phyloP scores from a whole-genome alignment of 2,888 invertebrate genomes.

The Tubiluchus corallicola region DNA sequence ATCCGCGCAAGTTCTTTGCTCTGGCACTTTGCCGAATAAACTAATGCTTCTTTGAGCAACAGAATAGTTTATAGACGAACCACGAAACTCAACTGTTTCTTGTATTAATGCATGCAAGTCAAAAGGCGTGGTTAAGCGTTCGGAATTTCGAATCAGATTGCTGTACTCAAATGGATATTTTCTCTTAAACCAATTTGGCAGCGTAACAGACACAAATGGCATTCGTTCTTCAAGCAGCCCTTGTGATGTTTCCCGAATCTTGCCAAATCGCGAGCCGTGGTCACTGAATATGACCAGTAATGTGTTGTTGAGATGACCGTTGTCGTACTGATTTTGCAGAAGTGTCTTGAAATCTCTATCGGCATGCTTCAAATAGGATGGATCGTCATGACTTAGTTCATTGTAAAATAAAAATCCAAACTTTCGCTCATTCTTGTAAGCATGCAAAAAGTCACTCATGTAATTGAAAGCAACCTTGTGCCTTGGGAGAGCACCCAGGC shows the following conservation, averaged over 20 bases:
- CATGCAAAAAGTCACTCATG: conserved; percentile 36
- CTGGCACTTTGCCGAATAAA: conserved; percentile 32
- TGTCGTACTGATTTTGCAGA: conserved; percentile 14
- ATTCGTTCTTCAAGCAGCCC: conserved; percentile 79
- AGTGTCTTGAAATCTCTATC: background rate
- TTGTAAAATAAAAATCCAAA: conserved; percentile 75
- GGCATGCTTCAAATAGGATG: conserved; percentile 45
- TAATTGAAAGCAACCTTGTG: conserved; percentile 34
- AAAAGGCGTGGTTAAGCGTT: conserved; percentile 62
- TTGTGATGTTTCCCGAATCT: conserved; percentile 62
- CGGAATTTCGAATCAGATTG: conserved; percentile 40
- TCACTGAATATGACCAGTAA: conserved; percentile 76
- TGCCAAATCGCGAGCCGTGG: conserved; percentile 61
- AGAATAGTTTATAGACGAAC: conserved; percentile 14
- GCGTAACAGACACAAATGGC: conserved; percentile 60
- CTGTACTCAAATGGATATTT: conserved; percentile 40
- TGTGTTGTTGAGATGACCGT: conserved; percentile 52
- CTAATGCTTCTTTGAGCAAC: conserved; percentile 21
- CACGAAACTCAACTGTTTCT: conserved; percentile 34
- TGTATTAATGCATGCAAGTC: conserved; percentile 65
- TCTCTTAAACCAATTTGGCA: conserved; percentile 48
- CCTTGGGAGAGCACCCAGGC: conserved; percentile 50
- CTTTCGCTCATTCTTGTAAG: conserved; percentile 47
- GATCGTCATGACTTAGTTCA: conserved; percentile 68
- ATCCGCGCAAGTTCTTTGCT: conserved; percentile 56